Base-by-base conservation (phyloP, 2,113 vertebrate species). In the Pandion haliaetus region DNA sequence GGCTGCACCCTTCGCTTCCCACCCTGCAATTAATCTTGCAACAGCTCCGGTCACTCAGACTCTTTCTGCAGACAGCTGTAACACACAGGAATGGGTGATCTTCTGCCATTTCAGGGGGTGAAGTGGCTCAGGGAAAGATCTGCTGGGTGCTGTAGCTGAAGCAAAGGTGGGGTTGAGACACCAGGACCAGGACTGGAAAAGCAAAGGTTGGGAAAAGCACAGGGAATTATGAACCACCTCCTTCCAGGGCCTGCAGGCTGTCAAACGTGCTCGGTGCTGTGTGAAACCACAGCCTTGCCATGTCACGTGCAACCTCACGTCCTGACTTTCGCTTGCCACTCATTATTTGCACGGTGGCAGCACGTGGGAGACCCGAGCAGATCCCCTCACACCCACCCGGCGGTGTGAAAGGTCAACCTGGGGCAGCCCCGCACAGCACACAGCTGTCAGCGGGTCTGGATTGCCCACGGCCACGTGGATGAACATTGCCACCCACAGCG, bases 401-500 rank as follows among this genome's bases (percentile, higher is more conserved):
- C 3, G 20, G 44, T 24, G 57, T 2, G 2, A 47, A 49, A 70
- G 10, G 44, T 36, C 59, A 44, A 24, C 21, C 31, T 7, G 40
- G 47, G 40, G 18, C 31, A 79, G 31, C 16, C n/a, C 26, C 20
- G 12, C 0, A 0, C 1, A 2, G 36, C 21, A 21, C 1, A 0
- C 19, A 72, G 47, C 72, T 74, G 42, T 12, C 11, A 6, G 54
- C 3, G 1, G 44, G 67, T 88, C 54, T 4, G 1, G 31, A 44
- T 63, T 31, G 57, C 61, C 45, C 55, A 16, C 0, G 8, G 42
- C 25, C 4, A 2, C 2, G 1, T 5, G 8, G 42, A 38, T 2
- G 17, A 36, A 34, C 9, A 4, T 38, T 47, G 79, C 70, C 17
- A 3, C 9, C 47, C 32, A 20, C 54, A 17, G 36, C 2, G 31